phyloP scores from a whole-genome alignment of 2,888 invertebrate species.

The Plagodis pulveraria region DNA sequence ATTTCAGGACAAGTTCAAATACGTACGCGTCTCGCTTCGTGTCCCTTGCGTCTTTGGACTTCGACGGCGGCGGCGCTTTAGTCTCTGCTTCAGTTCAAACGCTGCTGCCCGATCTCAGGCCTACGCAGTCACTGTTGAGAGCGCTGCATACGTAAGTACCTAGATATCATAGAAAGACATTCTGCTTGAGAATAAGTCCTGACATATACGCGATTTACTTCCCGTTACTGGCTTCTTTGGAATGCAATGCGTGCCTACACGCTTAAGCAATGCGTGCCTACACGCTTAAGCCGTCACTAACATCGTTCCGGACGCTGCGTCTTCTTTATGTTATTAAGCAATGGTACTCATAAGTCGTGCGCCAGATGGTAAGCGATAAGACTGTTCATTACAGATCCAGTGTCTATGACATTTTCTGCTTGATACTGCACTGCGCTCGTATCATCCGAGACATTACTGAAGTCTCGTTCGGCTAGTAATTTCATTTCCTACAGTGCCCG shows the following conservation, averaged over 20 bases:
- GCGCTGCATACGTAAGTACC: conserved; percentile 81
- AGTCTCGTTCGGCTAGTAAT: background rate
- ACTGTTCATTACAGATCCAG: background rate
- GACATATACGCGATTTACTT: background rate
- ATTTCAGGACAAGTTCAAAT: conserved; percentile 91
- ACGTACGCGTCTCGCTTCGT: conserved; percentile 95
- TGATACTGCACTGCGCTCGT: background rate
- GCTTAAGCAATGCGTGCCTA: too few relatives aligned
- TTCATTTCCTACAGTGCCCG: background rate
- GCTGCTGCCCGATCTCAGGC: conserved; percentile 91
- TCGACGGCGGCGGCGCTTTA: conserved; percentile 96
- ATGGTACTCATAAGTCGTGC: background rate
- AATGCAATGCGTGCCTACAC: too few relatives aligned
- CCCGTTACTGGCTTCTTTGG: too few relatives aligned
- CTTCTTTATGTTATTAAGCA: background rate
- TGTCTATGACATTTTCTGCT: background rate
- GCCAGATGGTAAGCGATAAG: background rate
- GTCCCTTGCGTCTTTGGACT: conserved; percentile 96
- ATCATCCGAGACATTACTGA: background rate
- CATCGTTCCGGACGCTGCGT: too few relatives aligned
- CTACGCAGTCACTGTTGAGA: conserved; percentile 77
- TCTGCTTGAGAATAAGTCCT: too few relatives aligned
- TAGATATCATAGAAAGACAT: too few relatives aligned
- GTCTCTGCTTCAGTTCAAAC: conserved; percentile 95
- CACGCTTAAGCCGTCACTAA: too few relatives aligned